Evolutionary conservation across 2,113 vertebrate species (phyloP), one percentile per base, ranked within the genome.

Genomic region (Microcebus ravelobensis): DNA sequence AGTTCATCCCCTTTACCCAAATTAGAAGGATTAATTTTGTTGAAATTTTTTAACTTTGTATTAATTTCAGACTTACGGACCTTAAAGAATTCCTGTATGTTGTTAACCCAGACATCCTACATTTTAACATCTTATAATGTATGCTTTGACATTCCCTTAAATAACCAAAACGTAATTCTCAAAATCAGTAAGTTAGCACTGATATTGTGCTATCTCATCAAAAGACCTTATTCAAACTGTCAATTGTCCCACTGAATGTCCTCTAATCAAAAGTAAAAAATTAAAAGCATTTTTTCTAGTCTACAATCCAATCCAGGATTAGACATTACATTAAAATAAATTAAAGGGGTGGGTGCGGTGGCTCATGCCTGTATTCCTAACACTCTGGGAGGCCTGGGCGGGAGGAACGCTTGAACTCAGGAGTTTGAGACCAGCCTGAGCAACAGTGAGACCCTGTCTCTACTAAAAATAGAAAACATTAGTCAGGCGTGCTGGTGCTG

Each of bases 11-110:
- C 85, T 86, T 45, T 29, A 92, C 20, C 42, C 88, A 96, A 92
- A 96, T 70, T 63, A 57, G 48, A 95, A 83, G 3, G 21, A 50
- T 55, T 70, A 55, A 63, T 52, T 95, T 88, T 91, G 42, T 68
- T 74, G 55, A 88, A 88, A 92, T 5, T 82, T 71, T 74, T 71
- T 34, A 81, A 25, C 39, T 85, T 59, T 95, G 31, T 92, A 90
- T 87, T 96, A 87, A 73, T 80, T 93, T 48, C 34, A 73, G 18
- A 52, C 39, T 87, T 76, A 70, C 11, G 77, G 39, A 79, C 55
- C 48, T 84, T 25, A 87, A 86, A 25, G 27, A 94, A 85, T 76
- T 68, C 48, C 17, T 20, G 80, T 25, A 50, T 27, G 73, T 17
- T 68, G 39, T 81, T 74, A 4, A 93, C 6, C 12, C 6, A 63